These are phyloP conservation scores for Caranx melampygus DNA, from an alignment of 2,113 vertebrate genomes.

Conservation along the genomic window DNA sequence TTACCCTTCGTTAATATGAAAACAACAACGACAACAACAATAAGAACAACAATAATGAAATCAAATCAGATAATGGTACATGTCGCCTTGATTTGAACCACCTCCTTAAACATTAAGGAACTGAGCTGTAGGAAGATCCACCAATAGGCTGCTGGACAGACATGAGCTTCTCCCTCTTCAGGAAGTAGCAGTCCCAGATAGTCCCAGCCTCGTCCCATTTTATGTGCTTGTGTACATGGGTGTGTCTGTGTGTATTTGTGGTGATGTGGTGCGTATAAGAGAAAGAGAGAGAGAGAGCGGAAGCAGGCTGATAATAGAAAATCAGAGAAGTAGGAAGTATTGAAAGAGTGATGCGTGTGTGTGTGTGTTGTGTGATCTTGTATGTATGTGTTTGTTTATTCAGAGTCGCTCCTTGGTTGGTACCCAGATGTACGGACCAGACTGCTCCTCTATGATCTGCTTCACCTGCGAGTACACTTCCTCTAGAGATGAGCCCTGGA, in stretches of 20 bases:
- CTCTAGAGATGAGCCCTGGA: constrained; percentile 94
- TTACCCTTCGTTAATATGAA: constrained; percentile 87
- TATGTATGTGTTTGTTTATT: constrained; percentile 64
- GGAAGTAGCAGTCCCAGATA: constrained; percentile 72
- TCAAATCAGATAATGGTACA: constrained; percentile 89
- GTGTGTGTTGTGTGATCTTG: constrained; percentile 45
- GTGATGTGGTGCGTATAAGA: constrained; percentile 19
- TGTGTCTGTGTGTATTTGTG: constrained; percentile 56
- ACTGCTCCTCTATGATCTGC: constrained; percentile 97
- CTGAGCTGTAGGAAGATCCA: constrained; percentile 88
- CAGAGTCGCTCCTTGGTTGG: constrained; percentile 96
- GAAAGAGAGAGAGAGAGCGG: constrained; percentile 25
- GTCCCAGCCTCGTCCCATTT: constrained; percentile 67
- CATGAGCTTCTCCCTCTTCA: constrained; percentile 79
- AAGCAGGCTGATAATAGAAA: constrained; percentile 81
- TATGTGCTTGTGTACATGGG: constrained; percentile 65
- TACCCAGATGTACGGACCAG: constrained; percentile 97
- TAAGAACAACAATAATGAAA: constrained; percentile 84
- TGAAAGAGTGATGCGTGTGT: constrained; percentile 48
- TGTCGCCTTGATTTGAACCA: constrained; percentile 88
- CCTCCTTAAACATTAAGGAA: constrained; percentile 99
- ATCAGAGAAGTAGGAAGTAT: constrained; percentile 56
- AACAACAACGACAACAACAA: constrained; percentile 80
- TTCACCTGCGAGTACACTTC: constrained; percentile 97
- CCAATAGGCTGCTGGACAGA: constrained; percentile 89